Evolutionary conservation across 2,113 vertebrate genomes (phyloP), one percentile per base, ranked within the genome.

Genomic region (Pavo muticus): DNA sequence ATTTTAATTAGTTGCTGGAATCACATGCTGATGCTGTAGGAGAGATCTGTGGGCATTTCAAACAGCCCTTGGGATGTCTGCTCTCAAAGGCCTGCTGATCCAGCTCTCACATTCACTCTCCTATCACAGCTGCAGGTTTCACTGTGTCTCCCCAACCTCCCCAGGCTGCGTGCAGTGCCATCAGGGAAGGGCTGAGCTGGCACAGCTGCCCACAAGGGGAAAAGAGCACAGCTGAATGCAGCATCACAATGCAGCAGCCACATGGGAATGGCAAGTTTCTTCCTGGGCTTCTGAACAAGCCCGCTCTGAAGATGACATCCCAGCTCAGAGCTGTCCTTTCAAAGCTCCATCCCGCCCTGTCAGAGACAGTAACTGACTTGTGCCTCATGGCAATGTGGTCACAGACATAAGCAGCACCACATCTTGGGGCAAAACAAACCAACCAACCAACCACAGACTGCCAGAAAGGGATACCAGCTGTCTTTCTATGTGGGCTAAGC

Each of bases 241-340:
- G 18, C 32, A 32, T 39, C 40, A 72, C 42, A 42, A 85, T 44
- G 59, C 9, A 39, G 69, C 87, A 69, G 40, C 44, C 4, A 0
- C 61, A 59, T 35, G 45, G 63, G 32, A 56, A 44, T 27, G 2
- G 1, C 1, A 0, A 18, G 21, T 27, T 0, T 2, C 37, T 37
- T 27, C 63, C 35, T 17, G 21, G 24, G 24, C 57, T 59, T 32
- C 27, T 0, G 15, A 42, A 20, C 29, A 42, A 67, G 13, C 32
- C 16, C 1, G 2, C 18, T 17, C 54, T 3, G 3, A 25, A 48
- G 39, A 37, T 7, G 5, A 5, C 20, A 40, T 32, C n/a, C 35
- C 63, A 15, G 42, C 48, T n/a, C 56, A 74, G 83, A 45, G 14
- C 30, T 1, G 0, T 57, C 61, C 61, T 35, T 60, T 63, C 56